Percentiles rank a stretch among this genome's conserved stretches.
phyloP scores from a whole-genome alignment of 2,888 invertebrate species.

The Empis livida region DNA sequence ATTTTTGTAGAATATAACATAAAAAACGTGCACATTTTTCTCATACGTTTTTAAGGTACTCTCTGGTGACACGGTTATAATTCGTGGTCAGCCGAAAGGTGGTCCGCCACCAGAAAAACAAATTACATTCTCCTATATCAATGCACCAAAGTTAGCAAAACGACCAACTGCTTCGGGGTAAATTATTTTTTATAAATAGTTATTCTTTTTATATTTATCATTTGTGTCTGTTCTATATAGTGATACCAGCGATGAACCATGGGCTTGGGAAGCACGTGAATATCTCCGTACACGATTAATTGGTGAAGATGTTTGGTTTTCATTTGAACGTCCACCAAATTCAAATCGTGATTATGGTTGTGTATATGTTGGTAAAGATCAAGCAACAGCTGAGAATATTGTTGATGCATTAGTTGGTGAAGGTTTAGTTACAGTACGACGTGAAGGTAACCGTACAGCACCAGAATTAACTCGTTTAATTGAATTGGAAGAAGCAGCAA shows the following conservation, averaged over 20 bases:
- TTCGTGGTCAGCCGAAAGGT: conserved; percentile 66
- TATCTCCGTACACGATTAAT: conserved; percentile 84
- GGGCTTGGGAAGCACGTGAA: conserved; percentile 96
- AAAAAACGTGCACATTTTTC: not conserved
- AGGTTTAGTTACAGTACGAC: conserved; percentile 73
- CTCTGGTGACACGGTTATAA: conserved; percentile 91
- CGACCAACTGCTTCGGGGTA: conserved; percentile 46
- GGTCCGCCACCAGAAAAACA: conserved; percentile 90
- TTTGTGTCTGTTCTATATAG: too few species aligned
- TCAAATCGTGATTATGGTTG: conserved; percentile 78
- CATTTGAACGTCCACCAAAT: conserved; percentile 70
- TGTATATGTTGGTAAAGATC: conserved; percentile 74
- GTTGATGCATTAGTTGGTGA: conserved; percentile 79
- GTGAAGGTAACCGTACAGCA: conserved; percentile 48
- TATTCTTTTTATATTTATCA: too few species aligned
- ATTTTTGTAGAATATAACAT: not conserved
- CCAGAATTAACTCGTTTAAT: conserved; percentile 57
- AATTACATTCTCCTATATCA: conserved; percentile 78
- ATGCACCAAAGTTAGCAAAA: conserved; percentile 81
- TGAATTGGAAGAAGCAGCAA: conserved; percentile 84
- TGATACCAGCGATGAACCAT: conserved; percentile 78
- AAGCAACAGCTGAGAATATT: conserved; percentile 67
- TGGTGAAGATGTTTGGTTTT: conserved; percentile 79
- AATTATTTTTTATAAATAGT: not conserved
- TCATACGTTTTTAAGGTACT: conserved; percentile 53